Evolutionary conservation across 2,797 vertebrate species (phyloP), one percentile per base, ranked within the genome.

Genomic region (Sebastes variabilis): DNA sequence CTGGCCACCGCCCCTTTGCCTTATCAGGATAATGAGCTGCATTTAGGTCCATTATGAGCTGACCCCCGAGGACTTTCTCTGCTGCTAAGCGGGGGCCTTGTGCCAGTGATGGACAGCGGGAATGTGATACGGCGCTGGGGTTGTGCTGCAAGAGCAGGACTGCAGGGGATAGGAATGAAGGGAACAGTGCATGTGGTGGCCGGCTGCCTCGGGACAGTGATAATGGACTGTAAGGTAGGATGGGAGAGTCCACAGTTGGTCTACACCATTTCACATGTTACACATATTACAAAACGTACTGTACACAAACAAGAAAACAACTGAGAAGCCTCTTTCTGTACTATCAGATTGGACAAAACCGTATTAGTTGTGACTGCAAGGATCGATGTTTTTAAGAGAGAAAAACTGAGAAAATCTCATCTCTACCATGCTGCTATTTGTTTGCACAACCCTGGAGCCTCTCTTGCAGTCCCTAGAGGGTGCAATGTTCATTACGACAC

Each of bases 11-110:
- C 89, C 88, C 80, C 84, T 42, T 42, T 67, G 87, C 86, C 91
- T 94, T 94, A 95, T 94, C 92, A 75, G 94, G 93, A 95, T 96
- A 95, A 95, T 95, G 94, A 94, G 90, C 82, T 75, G 90, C 89
- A 94, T 95, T 96, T 95, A 94, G 92, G 88, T 88, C 92, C 92
- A 92, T 93, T 95, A 95, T 93, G 92, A 93, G 88, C 89, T 91
- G 92, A 94, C 90, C 93, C 93, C 91, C 20, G 49, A 93, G 88
- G 94, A 94, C 93, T 94, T 94, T 95, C 93, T 92, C 91, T 82
- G 86, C 90, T 85, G 94, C 87, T 92, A 91, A 94, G 89, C 66
- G 64, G 91, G 80, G 93, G 91, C 88, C 87, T 83, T 79, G 89
- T 90, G 92, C 93, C 93, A 94, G 81, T 93, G 94, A 95, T 92